Evolutionary conservation across 2,888 invertebrate species (phyloP).

Genomic region (Phlogophora meticulosa): DNA sequence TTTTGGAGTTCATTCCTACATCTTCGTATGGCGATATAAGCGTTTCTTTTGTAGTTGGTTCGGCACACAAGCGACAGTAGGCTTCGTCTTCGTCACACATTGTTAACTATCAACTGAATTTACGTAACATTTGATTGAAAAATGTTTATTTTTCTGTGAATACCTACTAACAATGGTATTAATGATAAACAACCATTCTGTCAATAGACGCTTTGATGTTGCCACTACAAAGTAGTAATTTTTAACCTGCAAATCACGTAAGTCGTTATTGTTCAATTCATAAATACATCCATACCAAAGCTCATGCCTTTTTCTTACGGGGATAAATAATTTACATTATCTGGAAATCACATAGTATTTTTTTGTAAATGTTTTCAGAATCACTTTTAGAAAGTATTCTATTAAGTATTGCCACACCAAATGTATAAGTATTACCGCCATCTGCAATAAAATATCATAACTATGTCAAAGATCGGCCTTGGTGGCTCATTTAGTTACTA

Average conservation of each 20-base stretch:
- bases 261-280: too few species aligned
- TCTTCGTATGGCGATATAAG: conserved; percentile 83
- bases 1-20: conserved; percentile 80
- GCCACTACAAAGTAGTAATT: conserved; percentile 46
- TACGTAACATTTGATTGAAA: conserved; percentile 41
- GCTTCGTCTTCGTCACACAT: conserved; percentile 80
- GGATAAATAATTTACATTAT: too few species aligned
- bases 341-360: too few species aligned
- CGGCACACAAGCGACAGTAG: conserved; percentile 87
- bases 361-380: too few species aligned
- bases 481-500: background rate
- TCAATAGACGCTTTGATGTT: conserved; percentile 58
- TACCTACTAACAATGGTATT: conserved; percentile 19
- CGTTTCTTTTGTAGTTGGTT: conserved; percentile 79
- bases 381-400: too few species aligned
- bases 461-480: too few species aligned
- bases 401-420: too few species aligned
- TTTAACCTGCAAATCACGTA: too few species aligned
- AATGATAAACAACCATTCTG: conserved; percentile 73
- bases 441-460: too few species aligned
- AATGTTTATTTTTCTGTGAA: conserved; percentile 31
- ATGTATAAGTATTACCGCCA: too few species aligned
- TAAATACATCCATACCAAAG: too few species aligned
- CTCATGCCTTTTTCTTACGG: too few species aligned
- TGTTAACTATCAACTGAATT: conserved; percentile 53